Evolutionary conservation across 2,888 invertebrate genomes (phyloP), one percentile per base, ranked within the genome.

Genomic region (Nycteola revayana): DNA sequence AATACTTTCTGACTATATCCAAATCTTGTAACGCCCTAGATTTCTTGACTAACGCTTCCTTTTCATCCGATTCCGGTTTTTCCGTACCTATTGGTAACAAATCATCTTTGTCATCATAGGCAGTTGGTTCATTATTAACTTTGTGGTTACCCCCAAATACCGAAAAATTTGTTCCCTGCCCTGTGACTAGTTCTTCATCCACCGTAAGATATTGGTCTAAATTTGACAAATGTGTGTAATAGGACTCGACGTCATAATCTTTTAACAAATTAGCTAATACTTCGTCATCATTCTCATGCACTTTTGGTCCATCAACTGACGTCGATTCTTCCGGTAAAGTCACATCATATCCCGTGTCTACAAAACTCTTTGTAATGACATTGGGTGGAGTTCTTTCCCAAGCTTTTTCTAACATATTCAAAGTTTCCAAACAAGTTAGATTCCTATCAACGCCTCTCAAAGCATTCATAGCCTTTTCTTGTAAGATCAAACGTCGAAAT

Each of bases 131-230:
- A 7, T 1, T 36, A 1, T 3, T 14, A 2, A 54, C 51, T 42
- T 59, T 70, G 31, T 72, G 74, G 25, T 73, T 74, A 0, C 74
- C 74, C 1, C 73, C 74, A 14, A 74, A 74, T 0, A 74, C 70
- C 0, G 72, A 71, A 0, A 60, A 51, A 7, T 73, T 72, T 0
- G 74, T 72, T 0, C 75, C 75, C 40, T 72, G 70, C 0, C 66
- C 75, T 0, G 66, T 73, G 2, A 75, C 49, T 2, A 69, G 26
- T 24, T 75, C 72, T 17, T 75, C 75, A 2, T 75, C 75, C 0
- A 75, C 75, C 0, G 63, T 66, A 39, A 75, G 42, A 60, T 69
- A 75, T 34, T 62, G 60, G 7, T 74, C 72, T 2, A 74, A 38
- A 23, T 51, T 39, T 0, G 44, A 11, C 6, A 65, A 4, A 24